Evolutionary conservation across 1,140 invertebrate species (phyloP), one percentile per base, ranked within the genome.

Genomic region (Pararge aegeria): DNA sequence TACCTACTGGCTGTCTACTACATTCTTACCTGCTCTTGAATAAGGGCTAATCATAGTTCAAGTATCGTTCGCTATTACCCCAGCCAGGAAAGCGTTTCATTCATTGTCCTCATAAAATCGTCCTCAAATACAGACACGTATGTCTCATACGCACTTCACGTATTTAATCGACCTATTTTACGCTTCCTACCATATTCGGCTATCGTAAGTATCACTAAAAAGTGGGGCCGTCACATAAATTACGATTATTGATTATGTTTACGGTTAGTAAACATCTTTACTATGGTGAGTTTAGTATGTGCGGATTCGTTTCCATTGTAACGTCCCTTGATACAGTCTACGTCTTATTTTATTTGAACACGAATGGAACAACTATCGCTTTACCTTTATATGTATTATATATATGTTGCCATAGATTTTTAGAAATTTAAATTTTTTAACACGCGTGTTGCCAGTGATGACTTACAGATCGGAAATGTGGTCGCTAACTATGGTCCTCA

Each of bases 231-330:
- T 70, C 68, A 70, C 75, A 77, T 82, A 84, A 79, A 62, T 80
- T 77, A 79, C 69, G 69, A 70, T 80, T 79, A 85, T 83, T 85
- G 82, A 85, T 85, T 80, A 82, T 70, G 74, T 83, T 81, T 83
- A 83, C 79, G 74, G 73, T 70, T 74, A 80, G 72, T 82, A 85
- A 84, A 84, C 78, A 79, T 75, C 68, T 82, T 83, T 76, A 78
- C 69, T 78, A 62, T 69, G 64, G 60, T 54, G 20, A 66, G 66
- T 67, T 75, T 70, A 71, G 37, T 58, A 49, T 62, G 46, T 77
- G 68, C 58, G 21, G 20, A 54, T 61, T 55, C 34, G 75, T 80
- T 75, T 78, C 75, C 82, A 75, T 70, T 79, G 42, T 55, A 57
- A 15, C 46, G 20, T 20, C 18, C 2, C 10, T 34, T 34, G 1